These are phyloP conservation scores for Busseola fusca DNA, from an alignment of 2,888 invertebrate species.

Conservation along the genomic window DNA sequence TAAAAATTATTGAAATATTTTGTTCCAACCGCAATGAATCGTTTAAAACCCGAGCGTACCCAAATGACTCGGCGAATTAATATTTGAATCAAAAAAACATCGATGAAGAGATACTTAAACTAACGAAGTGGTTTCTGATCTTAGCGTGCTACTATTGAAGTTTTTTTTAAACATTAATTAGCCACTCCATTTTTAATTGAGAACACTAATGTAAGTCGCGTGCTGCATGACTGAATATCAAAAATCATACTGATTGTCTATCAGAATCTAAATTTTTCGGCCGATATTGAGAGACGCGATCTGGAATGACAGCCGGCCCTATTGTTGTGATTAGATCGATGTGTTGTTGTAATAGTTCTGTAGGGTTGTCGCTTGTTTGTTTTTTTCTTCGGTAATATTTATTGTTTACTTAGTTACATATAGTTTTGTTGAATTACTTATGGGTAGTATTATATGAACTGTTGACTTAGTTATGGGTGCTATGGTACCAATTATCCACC, in stretches of 20 bases:
- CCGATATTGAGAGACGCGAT: constrained; percentile 43
- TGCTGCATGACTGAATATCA: constrained; percentile 48
- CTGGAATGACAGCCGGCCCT: constrained; percentile 52
- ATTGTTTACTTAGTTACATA: neutral
- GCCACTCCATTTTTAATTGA: constrained; percentile 44
- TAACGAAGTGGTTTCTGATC: constrained; percentile 50
- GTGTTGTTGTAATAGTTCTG: constrained; percentile 56
- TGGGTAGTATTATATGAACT: too few species aligned
- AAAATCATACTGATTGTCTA: constrained; percentile 40
- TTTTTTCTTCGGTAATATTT: neutral
- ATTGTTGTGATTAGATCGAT: constrained; percentile 63
- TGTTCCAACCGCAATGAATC: constrained; percentile 5
- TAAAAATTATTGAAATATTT: neutral
- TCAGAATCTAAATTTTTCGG: constrained; percentile 49
- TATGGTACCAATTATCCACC: too few species aligned
- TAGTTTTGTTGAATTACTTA: too few species aligned
- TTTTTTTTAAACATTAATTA: constrained; percentile 49
- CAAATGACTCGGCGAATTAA: constrained; percentile 41
- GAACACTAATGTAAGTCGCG: constrained; percentile 50
- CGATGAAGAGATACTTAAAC: constrained; percentile 28
- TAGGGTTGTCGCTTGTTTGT: constrained; percentile 49
- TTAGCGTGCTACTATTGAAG: constrained; percentile 39
- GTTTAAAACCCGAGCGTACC: constrained; percentile 18
- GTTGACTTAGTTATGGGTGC: neutral
- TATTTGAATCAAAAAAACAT: constrained; percentile 32